phyloP scores from a whole-genome alignment of 2,888 invertebrate species.

The Magallana nippona region DNA sequence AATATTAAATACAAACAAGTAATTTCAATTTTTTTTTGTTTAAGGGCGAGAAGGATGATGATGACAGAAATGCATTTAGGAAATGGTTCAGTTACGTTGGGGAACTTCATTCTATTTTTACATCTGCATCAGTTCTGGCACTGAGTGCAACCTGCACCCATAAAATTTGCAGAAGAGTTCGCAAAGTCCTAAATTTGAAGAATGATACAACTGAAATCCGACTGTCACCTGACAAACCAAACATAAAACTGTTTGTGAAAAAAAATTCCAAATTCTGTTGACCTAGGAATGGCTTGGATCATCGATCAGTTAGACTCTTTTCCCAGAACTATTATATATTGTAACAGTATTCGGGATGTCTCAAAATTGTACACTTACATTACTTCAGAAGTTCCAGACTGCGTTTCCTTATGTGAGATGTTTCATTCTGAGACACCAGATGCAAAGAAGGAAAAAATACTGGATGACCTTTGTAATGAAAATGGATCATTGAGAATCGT shows the following conservation, averaged over 20 bases:
- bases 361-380: conserved; percentile 45
- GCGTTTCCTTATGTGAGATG: conserved; percentile 39
- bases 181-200: conserved; percentile 37
- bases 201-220: conserved; percentile 5
- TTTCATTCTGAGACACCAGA: conserved; percentile 50
- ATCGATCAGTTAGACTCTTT: conserved; percentile 28
- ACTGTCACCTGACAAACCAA: conserved; percentile 36
- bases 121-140: conserved; percentile 36
- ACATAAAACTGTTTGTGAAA: conserved; percentile 38
- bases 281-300: not conserved
- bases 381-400: conserved; percentile 31
- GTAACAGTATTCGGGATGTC: conserved; percentile 47
- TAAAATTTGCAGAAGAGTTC: conserved; percentile 38
- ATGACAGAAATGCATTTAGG: conserved; percentile 39
- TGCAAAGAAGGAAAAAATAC: conserved; percentile 42
- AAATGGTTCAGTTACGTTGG: conserved; percentile 44
- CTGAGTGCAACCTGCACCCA: conserved; percentile 46
- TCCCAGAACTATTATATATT: conserved; percentile 46
- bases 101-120: conserved; percentile 40
- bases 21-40: not conserved
- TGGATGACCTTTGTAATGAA: not conserved
- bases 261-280: conserved; percentile 24
- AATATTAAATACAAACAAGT: not conserved
- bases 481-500: conserved; percentile 34
- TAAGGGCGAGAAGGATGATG: not conserved